Conservation (phyloP, 1,140 invertebrate species). For the Agraylea sexmaculata region DNA sequence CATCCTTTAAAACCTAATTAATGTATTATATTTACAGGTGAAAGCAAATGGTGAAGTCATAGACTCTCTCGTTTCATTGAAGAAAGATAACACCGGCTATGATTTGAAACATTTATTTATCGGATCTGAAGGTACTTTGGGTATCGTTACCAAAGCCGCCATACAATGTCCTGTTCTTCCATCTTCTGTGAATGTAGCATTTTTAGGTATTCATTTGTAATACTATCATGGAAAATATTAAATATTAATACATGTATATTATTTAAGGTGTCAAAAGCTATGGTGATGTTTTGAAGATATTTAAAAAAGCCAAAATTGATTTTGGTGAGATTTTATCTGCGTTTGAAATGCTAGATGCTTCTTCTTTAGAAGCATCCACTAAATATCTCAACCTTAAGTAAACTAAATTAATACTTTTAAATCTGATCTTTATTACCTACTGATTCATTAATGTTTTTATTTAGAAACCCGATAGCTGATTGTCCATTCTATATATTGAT, state of each 20-base stretch:
- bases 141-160: constrained; percentile 85
- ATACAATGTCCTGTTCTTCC: constrained; percentile 80
- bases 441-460: constrained; percentile 11
- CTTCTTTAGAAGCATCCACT: constrained; percentile 49
- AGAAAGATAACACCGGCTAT: constrained; percentile 97
- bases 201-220: constrained; percentile 72
- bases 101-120: constrained; percentile 95
- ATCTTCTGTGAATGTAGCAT: constrained; percentile 68
- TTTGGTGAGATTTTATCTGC: constrained; percentile 86
- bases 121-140: constrained; percentile 93
- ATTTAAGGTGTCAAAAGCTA: constrained; percentile 60
- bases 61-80: constrained; percentile 71
- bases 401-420: constrained; percentile 25
- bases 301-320: constrained; percentile 55
- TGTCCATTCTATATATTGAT: constrained; percentile 84
- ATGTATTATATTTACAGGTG: constrained; percentile 45
- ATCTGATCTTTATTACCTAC: constrained; percentile 7
- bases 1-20: background rate
- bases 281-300: constrained; percentile 63
- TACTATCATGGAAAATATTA: background rate
- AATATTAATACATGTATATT: constrained; percentile 3
- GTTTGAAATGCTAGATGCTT: constrained; percentile 81
- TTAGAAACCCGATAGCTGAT: constrained; percentile 46
- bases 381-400: constrained; percentile 48
- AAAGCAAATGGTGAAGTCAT: constrained; percentile 80